These are phyloP conservation scores for Solenopsis invicta DNA, from an alignment of 1,140 invertebrate genomes.

Conservation along the genomic window DNA sequence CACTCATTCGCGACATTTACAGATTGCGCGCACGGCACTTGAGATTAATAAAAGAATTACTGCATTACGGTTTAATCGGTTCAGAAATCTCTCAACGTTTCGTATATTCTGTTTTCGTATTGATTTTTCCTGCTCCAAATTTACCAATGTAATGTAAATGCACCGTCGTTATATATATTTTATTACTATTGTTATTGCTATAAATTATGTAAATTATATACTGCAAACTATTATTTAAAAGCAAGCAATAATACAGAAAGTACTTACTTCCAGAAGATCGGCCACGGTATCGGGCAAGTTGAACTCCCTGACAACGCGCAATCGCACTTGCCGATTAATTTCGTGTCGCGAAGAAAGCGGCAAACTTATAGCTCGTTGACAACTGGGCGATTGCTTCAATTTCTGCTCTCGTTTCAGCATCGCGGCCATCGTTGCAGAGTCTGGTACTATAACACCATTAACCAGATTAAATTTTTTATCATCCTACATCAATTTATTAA, in stretches of 20 bases:
- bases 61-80: background rate
- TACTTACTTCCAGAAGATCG: slow-evolving; percentile 91
- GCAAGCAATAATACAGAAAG: slow-evolving; percentile 14
- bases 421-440: slow-evolving; percentile 91
- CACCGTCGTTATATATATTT: background rate
- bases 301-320: slow-evolving; percentile 97
- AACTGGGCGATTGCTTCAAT: slow-evolving; percentile 92
- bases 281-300: slow-evolving; percentile 97
- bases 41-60: slow-evolving; percentile 12
- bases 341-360: slow-evolving; percentile 92
- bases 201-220: slow-evolving; percentile 13
- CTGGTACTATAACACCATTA: slow-evolving; percentile 88
- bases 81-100: slow-evolving; percentile 8
- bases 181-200: slow-evolving; percentile 11
- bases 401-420: slow-evolving; percentile 96
- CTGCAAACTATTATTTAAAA: background rate
- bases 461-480: background rate
- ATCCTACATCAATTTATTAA: background rate
- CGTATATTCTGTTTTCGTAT: slow-evolving; percentile 11
- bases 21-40: background rate
- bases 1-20: background rate
- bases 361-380: slow-evolving; percentile 92
- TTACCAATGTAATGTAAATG: background rate
- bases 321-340: slow-evolving; percentile 92
- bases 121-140: slow-evolving; percentile 16